These are phyloP conservation scores for Archaeoteleia sp. DNA, from an alignment of 2,888 invertebrate genomes.

Conservation along the genomic window DNA sequence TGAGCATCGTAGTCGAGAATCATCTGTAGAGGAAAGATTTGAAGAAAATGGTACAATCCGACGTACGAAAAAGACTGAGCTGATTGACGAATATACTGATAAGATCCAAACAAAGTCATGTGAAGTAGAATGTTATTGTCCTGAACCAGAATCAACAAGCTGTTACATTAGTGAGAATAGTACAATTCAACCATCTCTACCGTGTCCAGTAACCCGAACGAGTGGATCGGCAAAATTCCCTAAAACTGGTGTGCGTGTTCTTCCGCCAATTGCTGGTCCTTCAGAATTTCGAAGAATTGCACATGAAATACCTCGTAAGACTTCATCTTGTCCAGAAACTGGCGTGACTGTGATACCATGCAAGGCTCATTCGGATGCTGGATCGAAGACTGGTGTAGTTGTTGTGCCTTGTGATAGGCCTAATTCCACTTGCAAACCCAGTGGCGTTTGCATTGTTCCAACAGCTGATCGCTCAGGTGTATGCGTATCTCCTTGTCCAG, in stretches of 20 bases:
- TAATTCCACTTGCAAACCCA: slow-evolving; percentile 55
- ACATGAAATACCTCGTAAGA: slow-evolving; percentile 55
- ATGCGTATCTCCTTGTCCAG: slow-evolving; percentile 68
- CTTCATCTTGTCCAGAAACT: slow-evolving; percentile 63
- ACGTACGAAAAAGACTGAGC: slow-evolving; percentile 56
- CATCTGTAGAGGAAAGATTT: slow-evolving; percentile 57
- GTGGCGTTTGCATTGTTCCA: slow-evolving; percentile 67
- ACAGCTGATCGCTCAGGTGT: slow-evolving; percentile 67
- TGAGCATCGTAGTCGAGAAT: slow-evolving; percentile 61
- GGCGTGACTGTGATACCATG: slow-evolving; percentile 69
- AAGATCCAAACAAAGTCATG: slow-evolving; percentile 55
- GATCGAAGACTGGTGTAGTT: slow-evolving; percentile 67
- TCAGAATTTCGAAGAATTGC: slow-evolving; percentile 63
- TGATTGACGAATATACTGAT: slow-evolving; percentile 61
- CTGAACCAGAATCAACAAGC: slow-evolving; percentile 28
- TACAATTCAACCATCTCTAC: slow-evolving; percentile 56
- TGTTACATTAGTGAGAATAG: slow-evolving; percentile 64
- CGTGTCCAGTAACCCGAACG: slow-evolving; percentile 61
- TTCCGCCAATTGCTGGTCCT: slow-evolving; percentile 58
- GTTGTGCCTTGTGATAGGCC: slow-evolving; percentile 67
- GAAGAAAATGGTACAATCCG: slow-evolving; percentile 57
- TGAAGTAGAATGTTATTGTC: slow-evolving; percentile 14
- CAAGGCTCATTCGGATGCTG: slow-evolving; percentile 64
- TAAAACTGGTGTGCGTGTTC: slow-evolving; percentile 64
- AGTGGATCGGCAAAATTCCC: slow-evolving; percentile 62